Evolutionary conservation across 2,113 vertebrate species (phyloP).

Genomic region (Nansenia antarctica): DNA sequence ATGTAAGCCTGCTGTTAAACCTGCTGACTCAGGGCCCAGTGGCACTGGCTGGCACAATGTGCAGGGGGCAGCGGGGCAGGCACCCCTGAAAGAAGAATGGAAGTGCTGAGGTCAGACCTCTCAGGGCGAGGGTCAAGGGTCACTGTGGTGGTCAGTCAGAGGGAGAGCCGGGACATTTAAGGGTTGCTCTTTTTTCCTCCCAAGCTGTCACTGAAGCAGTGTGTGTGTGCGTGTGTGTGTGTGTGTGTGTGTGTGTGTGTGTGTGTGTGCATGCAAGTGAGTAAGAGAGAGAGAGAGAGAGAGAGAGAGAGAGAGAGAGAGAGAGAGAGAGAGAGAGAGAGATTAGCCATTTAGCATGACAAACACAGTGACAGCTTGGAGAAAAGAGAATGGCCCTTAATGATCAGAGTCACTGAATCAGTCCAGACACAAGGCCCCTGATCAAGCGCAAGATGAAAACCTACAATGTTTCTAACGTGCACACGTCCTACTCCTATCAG

Average conservation of each 20-base stretch:
- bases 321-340: too few relatives aligned
- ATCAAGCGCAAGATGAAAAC: neutral
- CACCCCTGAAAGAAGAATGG: neutral
- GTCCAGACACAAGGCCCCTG: neutral
- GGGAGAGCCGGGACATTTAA: neutral
- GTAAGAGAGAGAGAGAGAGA: too few relatives aligned
- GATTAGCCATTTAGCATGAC: too few relatives aligned
- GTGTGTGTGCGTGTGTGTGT: conserved; percentile 6
- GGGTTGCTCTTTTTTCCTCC: neutral
- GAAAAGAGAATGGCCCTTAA: neutral
- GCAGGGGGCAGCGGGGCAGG: neutral
- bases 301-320: too few relatives aligned
- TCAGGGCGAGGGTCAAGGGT: neutral
- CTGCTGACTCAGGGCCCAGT: conserved; percentile 13
- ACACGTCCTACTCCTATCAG: neutral
- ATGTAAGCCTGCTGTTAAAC: neutral
- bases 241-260: conserved; percentile 18
- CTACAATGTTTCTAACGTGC: too few relatives aligned
- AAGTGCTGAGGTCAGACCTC: conserved; percentile 2
- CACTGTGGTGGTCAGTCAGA: neutral
- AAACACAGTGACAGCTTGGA: too few relatives aligned
- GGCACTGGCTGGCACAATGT: conserved; percentile 11
- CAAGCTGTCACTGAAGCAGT: neutral
- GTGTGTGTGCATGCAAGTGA: too few relatives aligned
- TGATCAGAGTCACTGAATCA: neutral